Percentiles rank a stretch among this genome's conserved stretches.
Evolutionary conservation across 2,797 vertebrate genomes (phyloP).

Genomic region (Leptatherina wallacei): DNA sequence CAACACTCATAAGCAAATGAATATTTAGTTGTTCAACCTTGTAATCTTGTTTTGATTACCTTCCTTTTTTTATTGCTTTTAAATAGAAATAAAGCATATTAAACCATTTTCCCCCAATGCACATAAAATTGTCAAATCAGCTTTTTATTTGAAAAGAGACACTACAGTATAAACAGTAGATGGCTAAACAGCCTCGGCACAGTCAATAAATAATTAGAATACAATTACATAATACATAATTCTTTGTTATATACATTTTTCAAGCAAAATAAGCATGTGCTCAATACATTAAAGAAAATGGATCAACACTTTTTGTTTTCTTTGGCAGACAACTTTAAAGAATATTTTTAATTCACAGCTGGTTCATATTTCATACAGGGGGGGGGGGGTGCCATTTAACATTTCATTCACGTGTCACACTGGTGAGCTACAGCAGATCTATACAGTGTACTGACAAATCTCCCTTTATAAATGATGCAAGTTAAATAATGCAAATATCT

Average conservation of each 20-base stretch:
- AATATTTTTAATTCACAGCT: neutral
- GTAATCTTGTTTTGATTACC: no score
- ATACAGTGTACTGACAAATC: slow-evolving; percentile 12
- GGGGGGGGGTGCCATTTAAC: neutral
- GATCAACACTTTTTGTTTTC: neutral
- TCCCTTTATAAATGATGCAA: slow-evolving; percentile 1
- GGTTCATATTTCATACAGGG: neutral
- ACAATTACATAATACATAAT: neutral
- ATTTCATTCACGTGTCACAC: neutral
- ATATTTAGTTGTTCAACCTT: no score
- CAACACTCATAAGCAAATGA: no score
- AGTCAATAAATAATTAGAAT: neutral
- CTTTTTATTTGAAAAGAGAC: no score
- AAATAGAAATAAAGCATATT: neutral
- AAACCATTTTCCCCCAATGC: neutral
- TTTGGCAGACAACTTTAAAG: slow-evolving; percentile 6
- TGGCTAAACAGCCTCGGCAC: neutral
- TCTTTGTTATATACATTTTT: neutral
- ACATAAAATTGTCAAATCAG: neutral
- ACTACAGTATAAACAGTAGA: neutral
- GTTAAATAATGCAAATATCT: neutral
- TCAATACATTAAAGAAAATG: neutral
- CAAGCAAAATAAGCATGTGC: slow-evolving; percentile 1
- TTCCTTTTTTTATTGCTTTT: neutral
- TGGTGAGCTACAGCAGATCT: slow-evolving; percentile 8